Evolutionary conservation across 2,113 vertebrate genomes (phyloP), one percentile per base, ranked within the genome.

Genomic region (Eupsittula cactorum): DNA sequence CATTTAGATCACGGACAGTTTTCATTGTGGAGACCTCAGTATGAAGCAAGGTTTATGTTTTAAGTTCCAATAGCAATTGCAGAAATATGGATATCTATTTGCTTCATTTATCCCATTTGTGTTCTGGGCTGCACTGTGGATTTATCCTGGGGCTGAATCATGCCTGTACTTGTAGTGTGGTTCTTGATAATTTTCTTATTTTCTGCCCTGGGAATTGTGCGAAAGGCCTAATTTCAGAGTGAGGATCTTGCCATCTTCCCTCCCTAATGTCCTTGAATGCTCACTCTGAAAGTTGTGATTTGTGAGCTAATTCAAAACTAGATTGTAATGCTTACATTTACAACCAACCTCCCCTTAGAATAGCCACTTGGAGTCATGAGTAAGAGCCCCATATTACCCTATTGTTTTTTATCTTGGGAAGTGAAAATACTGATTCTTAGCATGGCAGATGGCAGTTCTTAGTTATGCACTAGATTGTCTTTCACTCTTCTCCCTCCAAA

Each of bases 401-500:
- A 29, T 50, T 62, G 7, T 16, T 77, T 82, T 87, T 90, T 42
- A 42, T 75, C 46, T 60, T 77, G 29, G 23, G 77, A 87, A 60
- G 18, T 60, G 52, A 86, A 88, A 92, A 77, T 77, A 74, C 50
- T 0, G 0, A 82, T 55, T 88, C 55, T 33, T 92, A 63, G 46
- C 27, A 83, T 47, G 52, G 88, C 60, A 71, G 79, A 94, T 92
- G 88, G 47, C 76, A 92, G 24, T 67, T 92, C 37, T 78, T 93
- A 82, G 52, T 82, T 95, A 75, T 81, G 64, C 55, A 24, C 28
- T 57, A 69, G 76, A 52, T 86, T 93, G 83, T 90, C 33, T 92
- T 90, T 47, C 55, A 21, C 19, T 79, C 42, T 89, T 80, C 82
- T 82, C 16, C 12, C 12, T 88, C 47, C 65, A 91, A 94, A 92